phyloP scores from a whole-genome alignment of 2,888 invertebrate species.

The Lepetodrilus schrolli region DNA sequence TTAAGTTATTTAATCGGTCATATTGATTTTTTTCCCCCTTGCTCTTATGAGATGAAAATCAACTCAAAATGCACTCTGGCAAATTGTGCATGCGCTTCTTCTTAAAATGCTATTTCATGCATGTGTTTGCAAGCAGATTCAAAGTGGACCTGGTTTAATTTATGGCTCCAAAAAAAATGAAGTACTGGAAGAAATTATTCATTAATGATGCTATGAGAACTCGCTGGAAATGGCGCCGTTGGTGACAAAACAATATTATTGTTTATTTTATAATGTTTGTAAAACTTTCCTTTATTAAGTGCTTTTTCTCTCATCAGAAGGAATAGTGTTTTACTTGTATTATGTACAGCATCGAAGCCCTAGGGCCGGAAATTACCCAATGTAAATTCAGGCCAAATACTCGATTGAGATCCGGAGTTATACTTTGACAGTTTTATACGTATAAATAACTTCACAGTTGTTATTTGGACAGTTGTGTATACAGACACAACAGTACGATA shows the following conservation, averaged over 20 bases:
- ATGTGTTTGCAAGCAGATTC: background rate
- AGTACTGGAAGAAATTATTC: background rate
- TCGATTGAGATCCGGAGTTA: no score
- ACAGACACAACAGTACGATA: no score
- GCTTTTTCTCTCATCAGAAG: no score
- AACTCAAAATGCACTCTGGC: constrained; percentile 19
- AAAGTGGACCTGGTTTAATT: background rate
- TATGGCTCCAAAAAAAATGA: background rate
- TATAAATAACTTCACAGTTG: no score
- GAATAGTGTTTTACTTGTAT: no score
- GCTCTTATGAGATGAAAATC: constrained; percentile 20
- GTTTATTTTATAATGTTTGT: no score
- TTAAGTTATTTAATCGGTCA: constrained; percentile 9
- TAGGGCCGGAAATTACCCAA: no score
- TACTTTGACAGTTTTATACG: no score
- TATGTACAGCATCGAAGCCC: no score
- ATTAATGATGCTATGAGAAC: background rate
- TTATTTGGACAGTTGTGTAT: no score
- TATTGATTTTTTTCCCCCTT: background rate
- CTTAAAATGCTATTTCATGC: background rate
- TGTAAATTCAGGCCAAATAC: no score
- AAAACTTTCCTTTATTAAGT: no score
- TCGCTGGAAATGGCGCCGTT: background rate
- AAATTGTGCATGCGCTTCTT: constrained; percentile 6
- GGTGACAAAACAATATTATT: background rate